Evolutionary conservation across 2,888 invertebrate species (phyloP), one percentile per base, ranked within the genome.

Genomic region (Ophion obscuratus): DNA sequence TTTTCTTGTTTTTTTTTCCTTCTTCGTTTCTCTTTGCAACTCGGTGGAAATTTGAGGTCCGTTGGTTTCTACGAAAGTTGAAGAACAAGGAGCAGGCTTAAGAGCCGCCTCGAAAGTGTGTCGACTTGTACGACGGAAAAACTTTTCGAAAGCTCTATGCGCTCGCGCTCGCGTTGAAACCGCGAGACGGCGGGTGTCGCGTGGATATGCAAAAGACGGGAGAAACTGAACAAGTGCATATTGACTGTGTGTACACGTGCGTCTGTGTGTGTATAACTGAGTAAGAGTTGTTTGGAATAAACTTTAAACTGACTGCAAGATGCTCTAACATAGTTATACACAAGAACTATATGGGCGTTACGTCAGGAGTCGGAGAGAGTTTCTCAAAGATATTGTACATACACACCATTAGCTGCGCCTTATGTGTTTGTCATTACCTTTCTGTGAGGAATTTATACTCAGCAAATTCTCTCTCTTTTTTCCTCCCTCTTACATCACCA

Each of bases 221-320:
- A 68, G 31, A 68, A 4, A 67, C 44, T 44, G 44, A 68, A 68
- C 44, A 68, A 68, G 68, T 68, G n/a, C 20, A 44, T 44, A 24
- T 68, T 68, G 24, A 44, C 44, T 44, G 44, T 20, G 20, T 44
- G 40, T 44, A 6, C 7, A 9, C 7, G 40, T 40, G 40, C 7
- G 40, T 40, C 7, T 40, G 6, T 40, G 40, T 40, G 40, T 40
- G 7, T 40, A 40, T 40, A 40, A 44, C 11, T 44, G 36, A 44
- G 68, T 24, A 24, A 44, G 44, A 68, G 68, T 31, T 68, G 40
- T 7, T 40, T 40, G 40, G 7, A 40, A 40, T 6, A 44, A 68
- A 68, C 24, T 68, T 68, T 24, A 44, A 68, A 44, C 68, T 44
- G 68, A 44, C 14, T 68, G 44, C 44, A 40, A 40, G 40, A 40